Conservation (phyloP, 1,140 invertebrate genomes). For the Wiebesia pumilae region DNA sequence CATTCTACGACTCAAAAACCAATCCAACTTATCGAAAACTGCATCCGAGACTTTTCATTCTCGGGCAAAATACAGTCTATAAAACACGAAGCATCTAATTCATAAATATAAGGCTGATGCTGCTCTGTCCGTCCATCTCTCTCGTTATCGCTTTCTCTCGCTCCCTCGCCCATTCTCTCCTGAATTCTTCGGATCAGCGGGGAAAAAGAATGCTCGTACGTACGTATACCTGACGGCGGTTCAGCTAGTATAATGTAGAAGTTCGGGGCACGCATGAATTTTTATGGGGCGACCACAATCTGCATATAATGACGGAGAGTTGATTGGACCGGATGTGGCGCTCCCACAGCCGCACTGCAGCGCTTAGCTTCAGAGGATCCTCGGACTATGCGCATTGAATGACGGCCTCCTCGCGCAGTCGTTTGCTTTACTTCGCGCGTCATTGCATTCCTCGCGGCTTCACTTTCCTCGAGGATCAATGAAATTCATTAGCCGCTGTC, state of each 20-base stretch:
- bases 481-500: constrained; percentile 17
- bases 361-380: constrained; percentile 14
- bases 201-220: constrained; percentile 19
- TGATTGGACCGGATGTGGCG: constrained; percentile 65
- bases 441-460: constrained; percentile 3
- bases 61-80: neutral
- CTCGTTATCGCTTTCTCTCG: neutral
- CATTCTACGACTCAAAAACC: neutral
- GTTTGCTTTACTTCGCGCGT: constrained; percentile 40
- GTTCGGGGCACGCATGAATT: constrained; percentile 57
- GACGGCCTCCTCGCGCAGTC: neutral
- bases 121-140: neutral
- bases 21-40: neutral
- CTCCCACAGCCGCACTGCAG: constrained; percentile 50
- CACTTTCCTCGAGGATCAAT: neutral
- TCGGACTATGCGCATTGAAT: constrained; percentile 2
- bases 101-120: constrained; percentile 19
- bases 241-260: constrained; percentile 7
- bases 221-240: constrained; percentile 20
- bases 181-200: neutral
- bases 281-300: constrained; percentile 61
- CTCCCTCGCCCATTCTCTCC: neutral
- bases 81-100: constrained; percentile 7
- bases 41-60: neutral
- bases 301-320: constrained; percentile 65